These are phyloP conservation scores for Myotis pilosus DNA, from an alignment of 2,797 vertebrate genomes.

Conservation along the genomic window DNA sequence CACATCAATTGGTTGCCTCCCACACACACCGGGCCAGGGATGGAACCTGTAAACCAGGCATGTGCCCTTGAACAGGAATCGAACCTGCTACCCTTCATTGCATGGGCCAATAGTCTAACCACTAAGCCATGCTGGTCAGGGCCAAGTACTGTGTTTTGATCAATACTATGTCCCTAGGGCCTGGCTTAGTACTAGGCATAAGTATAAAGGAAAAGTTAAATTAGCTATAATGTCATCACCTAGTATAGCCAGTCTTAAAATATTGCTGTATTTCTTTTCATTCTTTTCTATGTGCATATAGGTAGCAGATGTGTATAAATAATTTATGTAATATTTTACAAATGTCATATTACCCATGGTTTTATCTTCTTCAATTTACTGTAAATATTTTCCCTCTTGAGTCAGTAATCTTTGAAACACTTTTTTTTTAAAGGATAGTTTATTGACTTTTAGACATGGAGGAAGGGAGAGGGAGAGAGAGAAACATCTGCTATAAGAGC, in stretches of 20 bases:
- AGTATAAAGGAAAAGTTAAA: constrained; percentile 15
- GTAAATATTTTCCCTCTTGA: constrained; percentile 8
- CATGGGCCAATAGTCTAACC: too few species aligned
- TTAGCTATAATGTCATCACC: not conserved
- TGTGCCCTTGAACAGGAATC: too few species aligned
- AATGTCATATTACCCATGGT: not conserved
- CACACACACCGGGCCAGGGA: too few species aligned
- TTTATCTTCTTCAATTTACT: not conserved
- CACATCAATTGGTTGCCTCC: too few species aligned
- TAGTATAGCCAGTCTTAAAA: not conserved
- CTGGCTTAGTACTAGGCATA: not conserved
- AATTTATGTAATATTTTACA: constrained; percentile 3
- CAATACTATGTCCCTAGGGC: not conserved
- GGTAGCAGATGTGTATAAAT: not conserved
- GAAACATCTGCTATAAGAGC: not conserved
- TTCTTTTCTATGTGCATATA: not conserved
- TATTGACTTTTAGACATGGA: not conserved
- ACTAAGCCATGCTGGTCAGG: too few species aligned
- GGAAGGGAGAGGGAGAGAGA: not conserved
- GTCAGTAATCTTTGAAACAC: constrained; percentile 2
- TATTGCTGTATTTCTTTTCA: not conserved
- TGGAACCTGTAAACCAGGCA: too few species aligned
- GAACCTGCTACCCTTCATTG: too few species aligned
- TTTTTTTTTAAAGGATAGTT: not conserved
- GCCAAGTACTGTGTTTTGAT: not conserved